phyloP scores from a whole-genome alignment of 2,797 vertebrate species.

The Anisognathus igniventris region DNA sequence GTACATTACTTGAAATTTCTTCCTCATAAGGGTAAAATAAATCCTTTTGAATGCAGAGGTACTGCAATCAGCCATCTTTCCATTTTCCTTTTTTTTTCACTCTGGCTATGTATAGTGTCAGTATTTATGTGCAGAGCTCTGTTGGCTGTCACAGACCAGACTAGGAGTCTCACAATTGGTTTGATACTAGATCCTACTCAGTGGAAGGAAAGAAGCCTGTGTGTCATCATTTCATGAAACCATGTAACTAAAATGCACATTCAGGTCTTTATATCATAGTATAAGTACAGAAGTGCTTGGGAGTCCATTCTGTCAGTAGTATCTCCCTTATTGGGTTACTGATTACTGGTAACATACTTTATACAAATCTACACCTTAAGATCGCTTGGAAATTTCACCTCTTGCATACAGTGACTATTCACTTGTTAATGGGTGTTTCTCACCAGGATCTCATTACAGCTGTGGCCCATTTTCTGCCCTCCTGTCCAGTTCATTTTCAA shows the following conservation, averaged over 20 bases:
- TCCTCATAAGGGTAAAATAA: neutral
- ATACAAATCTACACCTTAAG: neutral
- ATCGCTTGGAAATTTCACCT: slow-evolving; percentile 40
- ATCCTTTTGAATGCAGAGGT: neutral
- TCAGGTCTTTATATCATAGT: slow-evolving; percentile 32
- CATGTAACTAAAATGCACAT: slow-evolving; percentile 26
- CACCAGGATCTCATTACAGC: slow-evolving; percentile 54
- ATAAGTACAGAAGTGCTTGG: slow-evolving; percentile 37
- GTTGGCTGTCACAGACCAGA: neutral
- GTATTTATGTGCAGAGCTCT: slow-evolving; percentile 20
- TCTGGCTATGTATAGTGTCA: slow-evolving; percentile 18
- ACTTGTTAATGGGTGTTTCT: slow-evolving; percentile 53
- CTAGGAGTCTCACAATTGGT: slow-evolving; percentile 46
- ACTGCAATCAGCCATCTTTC: neutral
- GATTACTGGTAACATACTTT: neutral
- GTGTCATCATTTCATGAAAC: slow-evolving; percentile 44
- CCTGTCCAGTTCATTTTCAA: slow-evolving; percentile 39
- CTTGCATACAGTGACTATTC: slow-evolving; percentile 37
- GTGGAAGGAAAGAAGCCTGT: slow-evolving; percentile 44
- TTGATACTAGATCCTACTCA: slow-evolving; percentile 49
- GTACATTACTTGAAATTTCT: neutral
- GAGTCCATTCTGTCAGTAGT: slow-evolving; percentile 19
- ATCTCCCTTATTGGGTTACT: slow-evolving; percentile 43
- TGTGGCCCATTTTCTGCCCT: slow-evolving; percentile 38
- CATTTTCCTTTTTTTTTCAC: neutral